Evolutionary conservation across 2,797 vertebrate genomes (phyloP).

Genomic region (Sandelia bainsii): DNA sequence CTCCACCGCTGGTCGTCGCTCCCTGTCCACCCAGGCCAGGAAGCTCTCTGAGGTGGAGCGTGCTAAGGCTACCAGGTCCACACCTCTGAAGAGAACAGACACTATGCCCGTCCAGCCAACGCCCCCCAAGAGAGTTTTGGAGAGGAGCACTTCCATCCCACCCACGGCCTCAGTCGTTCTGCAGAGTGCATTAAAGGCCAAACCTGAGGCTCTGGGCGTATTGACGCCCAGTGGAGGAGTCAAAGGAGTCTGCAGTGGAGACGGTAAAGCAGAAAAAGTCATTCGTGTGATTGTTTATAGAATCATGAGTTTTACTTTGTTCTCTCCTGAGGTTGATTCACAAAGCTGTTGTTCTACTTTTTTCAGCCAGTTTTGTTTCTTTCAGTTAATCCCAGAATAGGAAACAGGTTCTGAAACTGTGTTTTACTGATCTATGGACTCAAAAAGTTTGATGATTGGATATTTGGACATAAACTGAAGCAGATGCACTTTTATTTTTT

Average conservation of each 20-base stretch:
- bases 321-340: too few relatives aligned
- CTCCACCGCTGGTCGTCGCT: constrained; percentile 41
- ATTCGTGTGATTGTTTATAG: too few relatives aligned
- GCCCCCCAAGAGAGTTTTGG: constrained; percentile 61
- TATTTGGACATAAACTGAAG: too few relatives aligned
- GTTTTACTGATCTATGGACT: too few relatives aligned
- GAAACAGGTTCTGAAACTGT: too few relatives aligned
- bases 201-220: constrained; percentile 61
- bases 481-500: too few relatives aligned
- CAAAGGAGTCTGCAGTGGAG: constrained; percentile 55
- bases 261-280: constrained; percentile 33
- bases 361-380: too few relatives aligned
- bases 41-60: constrained; percentile 60
- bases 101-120: constrained; percentile 59
- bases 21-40: constrained; percentile 66
- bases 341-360: too few relatives aligned
- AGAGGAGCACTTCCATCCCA: constrained; percentile 55
- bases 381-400: too few relatives aligned
- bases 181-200: constrained; percentile 68
- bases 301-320: too few relatives aligned
- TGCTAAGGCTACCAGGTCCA: constrained; percentile 56
- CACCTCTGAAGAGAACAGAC: constrained; percentile 66
- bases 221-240: constrained; percentile 66
- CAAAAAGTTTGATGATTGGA: too few relatives aligned
- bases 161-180: constrained; percentile 29